phyloP scores from a whole-genome alignment of 2,113 vertebrate genomes.

The Pithys albifrons region DNA sequence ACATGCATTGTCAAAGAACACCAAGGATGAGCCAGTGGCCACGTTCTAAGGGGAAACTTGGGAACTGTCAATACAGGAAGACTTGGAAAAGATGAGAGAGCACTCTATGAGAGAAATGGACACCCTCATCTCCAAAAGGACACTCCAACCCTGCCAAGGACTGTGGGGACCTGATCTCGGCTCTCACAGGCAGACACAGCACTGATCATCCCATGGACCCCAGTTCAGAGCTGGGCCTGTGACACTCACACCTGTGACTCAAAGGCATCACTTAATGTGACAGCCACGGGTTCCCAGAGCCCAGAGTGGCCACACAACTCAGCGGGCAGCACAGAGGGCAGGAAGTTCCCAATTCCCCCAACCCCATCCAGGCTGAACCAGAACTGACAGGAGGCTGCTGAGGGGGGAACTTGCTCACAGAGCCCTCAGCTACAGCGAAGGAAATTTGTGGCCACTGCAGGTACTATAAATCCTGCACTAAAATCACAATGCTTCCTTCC shows the following conservation, averaged over 20 bases:
- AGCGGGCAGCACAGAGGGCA: background rate
- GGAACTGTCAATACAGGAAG: background rate
- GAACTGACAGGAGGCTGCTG: background rate
- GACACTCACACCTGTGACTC: background rate
- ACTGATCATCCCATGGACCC: background rate
- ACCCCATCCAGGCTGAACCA: background rate
- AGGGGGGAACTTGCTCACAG: background rate
- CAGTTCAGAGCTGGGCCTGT: background rate
- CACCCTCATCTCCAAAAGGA: background rate
- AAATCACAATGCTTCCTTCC: background rate
- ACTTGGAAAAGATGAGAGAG: background rate
- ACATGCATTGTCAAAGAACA: background rate
- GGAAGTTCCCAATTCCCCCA: background rate
- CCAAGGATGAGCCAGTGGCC: background rate
- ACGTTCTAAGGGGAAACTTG: background rate
- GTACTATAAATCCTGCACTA: background rate
- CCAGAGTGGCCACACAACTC: background rate
- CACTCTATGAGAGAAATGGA: accelerated
- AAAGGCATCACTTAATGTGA: background rate
- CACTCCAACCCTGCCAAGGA: background rate
- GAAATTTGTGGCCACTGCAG: background rate
- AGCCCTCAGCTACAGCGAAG: background rate
- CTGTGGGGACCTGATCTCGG: background rate
- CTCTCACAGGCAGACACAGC: background rate
- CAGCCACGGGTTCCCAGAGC: background rate